These are phyloP conservation scores for Seira ritae DNA, from an alignment of 2,888 invertebrate genomes.

Conservation along the genomic window DNA sequence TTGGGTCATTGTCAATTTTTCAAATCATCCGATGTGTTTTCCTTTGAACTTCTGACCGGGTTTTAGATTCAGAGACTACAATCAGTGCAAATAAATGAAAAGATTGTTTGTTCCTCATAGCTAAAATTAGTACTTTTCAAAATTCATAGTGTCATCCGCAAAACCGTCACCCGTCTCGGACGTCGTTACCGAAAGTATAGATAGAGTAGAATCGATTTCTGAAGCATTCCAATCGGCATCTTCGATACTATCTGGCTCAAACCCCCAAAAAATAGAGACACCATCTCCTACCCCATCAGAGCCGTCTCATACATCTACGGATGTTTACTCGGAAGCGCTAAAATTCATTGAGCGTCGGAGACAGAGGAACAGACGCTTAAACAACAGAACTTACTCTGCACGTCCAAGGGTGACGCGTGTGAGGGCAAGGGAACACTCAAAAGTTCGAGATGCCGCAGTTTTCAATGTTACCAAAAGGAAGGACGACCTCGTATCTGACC, in stretches of 20 bases:
- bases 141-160: neutral
- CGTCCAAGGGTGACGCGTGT: slow-evolving; percentile 25
- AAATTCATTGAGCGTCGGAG: slow-evolving; percentile 30
- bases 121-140: no score
- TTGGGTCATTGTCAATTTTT: neutral
- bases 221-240: slow-evolving; percentile 15
- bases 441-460: slow-evolving; percentile 22
- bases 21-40: neutral
- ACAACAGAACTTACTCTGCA: neutral
- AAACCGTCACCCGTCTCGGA: neutral
- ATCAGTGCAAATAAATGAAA: no score
- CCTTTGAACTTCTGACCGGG: neutral
- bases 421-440: neutral
- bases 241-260: slow-evolving; percentile 12
- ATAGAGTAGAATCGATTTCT: neutral
- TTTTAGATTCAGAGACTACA: neutral
- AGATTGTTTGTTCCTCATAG: no score
- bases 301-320: slow-evolving; percentile 10
- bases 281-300: neutral
- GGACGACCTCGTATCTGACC: slow-evolving; percentile 37
- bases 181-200: neutral
- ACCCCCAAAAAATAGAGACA: neutral
- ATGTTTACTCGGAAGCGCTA: slow-evolving; percentile 58
- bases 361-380: neutral
- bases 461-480: slow-evolving; percentile 30